A percentile compares a stretch with the other conserved stretches of the same genome.
These are phyloP conservation scores for Bugula neritina DNA, from an alignment of 2,888 invertebrate species.

Conservation along the genomic window DNA sequence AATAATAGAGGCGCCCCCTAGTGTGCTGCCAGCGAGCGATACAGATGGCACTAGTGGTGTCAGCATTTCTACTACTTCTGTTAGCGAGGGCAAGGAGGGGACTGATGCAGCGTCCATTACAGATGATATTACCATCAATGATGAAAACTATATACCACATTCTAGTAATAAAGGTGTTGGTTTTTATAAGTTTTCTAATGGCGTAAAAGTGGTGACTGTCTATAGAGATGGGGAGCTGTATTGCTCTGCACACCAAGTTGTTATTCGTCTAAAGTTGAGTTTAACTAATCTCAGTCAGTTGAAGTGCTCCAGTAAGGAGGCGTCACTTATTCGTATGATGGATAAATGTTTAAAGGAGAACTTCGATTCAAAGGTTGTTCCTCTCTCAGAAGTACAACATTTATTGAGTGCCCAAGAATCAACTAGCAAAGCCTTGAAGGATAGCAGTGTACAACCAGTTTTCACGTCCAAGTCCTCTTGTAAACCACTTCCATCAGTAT, in stretches of 20 bases:
- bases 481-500: no score
- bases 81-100: neutral
- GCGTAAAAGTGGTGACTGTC: neutral
- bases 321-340: neutral
- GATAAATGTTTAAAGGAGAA: slow-evolving; percentile 11
- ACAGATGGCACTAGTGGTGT: neutral
- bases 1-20: neutral
- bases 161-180: neutral
- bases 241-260: slow-evolving; percentile 1
- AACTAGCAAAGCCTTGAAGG: no score
- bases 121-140: neutral
- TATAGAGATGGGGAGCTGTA: neutral
- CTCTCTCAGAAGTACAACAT: neutral
- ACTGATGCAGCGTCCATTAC: neutral
- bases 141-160: neutral
- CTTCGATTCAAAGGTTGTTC: slow-evolving; percentile 14
- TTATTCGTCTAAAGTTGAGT: neutral
- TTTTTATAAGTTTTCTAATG: slow-evolving; percentile 8
- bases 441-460: no score
- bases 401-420: neutral
- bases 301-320: neutral
- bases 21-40: neutral
- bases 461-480: no score
- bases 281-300: neutral
- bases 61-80: no score